These are phyloP conservation scores for Euphydryas editha DNA, from an alignment of 2,888 invertebrate species.

Conservation along the genomic window DNA sequence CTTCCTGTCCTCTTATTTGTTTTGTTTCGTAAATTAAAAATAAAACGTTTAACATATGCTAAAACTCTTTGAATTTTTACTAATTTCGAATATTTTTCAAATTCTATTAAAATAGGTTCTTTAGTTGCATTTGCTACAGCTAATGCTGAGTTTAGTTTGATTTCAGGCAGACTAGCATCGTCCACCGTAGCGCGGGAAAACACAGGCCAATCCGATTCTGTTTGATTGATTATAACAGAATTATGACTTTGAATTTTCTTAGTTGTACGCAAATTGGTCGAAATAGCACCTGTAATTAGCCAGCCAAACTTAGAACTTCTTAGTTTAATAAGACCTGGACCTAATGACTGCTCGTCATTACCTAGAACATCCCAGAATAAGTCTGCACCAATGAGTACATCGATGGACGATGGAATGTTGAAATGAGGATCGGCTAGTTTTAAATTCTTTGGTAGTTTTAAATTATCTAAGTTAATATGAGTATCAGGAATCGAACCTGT, in stretches of 20 bases:
- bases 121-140: slow-evolving; percentile 9
- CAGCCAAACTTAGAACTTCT: slow-evolving; percentile 44
- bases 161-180: slow-evolving; percentile 1
- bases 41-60: slow-evolving; percentile 23
- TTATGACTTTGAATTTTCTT: background rate
- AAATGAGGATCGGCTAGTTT: slow-evolving; percentile 39
- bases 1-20: slow-evolving; percentile 11
- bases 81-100: slow-evolving; percentile 14
- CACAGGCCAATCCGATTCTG: slow-evolving; percentile 19
- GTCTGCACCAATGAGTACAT: slow-evolving; percentile 39
- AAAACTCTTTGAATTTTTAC: slow-evolving; percentile 22
- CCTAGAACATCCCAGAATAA: slow-evolving; percentile 45
- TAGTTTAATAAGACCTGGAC: slow-evolving; percentile 38
- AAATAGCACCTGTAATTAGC: slow-evolving; percentile 45
- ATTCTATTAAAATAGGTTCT: slow-evolving; percentile 16
- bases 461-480: slow-evolving; percentile 15
- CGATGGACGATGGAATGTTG: slow-evolving; percentile 30
- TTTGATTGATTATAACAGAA: slow-evolving; percentile 31
- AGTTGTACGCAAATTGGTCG: slow-evolving; percentile 2
- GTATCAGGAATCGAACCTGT: slow-evolving; percentile 34
- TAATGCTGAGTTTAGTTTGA: background rate
- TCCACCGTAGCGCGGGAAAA: background rate
- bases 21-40: slow-evolving; percentile 21
- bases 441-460: slow-evolving; percentile 34
- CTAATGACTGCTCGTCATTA: slow-evolving; percentile 40